Evolutionary conservation across 2,113 vertebrate species (phyloP).

Genomic region (Cephalopterus ornatus): DNA sequence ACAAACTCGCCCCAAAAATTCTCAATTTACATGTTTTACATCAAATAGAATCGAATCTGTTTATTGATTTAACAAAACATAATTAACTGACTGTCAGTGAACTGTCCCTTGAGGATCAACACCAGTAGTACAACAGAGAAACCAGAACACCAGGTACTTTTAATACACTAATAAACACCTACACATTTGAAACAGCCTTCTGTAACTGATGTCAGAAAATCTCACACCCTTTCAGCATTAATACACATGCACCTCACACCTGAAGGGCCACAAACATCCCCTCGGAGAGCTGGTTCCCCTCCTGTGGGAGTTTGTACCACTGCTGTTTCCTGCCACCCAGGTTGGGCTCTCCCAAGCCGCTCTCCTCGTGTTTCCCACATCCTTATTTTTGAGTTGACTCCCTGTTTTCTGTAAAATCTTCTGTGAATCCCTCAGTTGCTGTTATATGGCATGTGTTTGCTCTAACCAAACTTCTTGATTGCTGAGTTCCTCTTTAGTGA

Average conservation of each 20-base stretch:
- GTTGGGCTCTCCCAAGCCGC: not conserved
- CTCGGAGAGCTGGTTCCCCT: not conserved
- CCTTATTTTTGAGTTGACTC: not conserved
- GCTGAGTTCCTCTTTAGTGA: not conserved
- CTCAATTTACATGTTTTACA: rapidly evolving
- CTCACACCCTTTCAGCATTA: too few species aligned
- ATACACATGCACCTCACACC: not conserved
- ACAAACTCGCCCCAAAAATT: not conserved
- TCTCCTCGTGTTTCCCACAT: rapidly evolving
- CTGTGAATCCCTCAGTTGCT: not conserved
- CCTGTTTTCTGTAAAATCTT: not conserved
- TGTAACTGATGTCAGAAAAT: not conserved
- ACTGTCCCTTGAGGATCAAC: not conserved
- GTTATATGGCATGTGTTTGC: not conserved
- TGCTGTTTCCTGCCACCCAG: too few species aligned
- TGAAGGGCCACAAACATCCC: not conserved
- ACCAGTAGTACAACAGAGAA: not conserved
- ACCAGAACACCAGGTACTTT: not conserved
- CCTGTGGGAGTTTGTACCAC: rapidly evolving
- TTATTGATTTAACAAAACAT: not conserved
- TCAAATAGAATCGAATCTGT: not conserved
- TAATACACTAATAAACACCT: not conserved
- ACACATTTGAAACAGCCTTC: not conserved
- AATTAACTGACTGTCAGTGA: not conserved
- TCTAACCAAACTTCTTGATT: not conserved